phyloP scores from a whole-genome alignment of 2,797 vertebrate species.

The Malurus leucopterus region DNA sequence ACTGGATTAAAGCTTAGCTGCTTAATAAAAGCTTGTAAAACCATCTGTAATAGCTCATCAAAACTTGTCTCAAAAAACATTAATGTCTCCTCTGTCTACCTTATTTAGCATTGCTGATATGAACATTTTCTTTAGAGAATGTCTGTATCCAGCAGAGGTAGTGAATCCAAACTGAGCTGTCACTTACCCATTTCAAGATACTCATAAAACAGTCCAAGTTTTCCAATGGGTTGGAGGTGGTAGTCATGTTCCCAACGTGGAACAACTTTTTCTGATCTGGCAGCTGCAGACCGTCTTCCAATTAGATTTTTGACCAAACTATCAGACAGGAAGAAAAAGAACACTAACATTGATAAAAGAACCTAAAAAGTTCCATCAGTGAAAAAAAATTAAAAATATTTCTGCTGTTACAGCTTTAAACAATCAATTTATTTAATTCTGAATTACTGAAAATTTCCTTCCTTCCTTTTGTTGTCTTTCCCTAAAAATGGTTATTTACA shows the following conservation, averaged over 20 bases:
- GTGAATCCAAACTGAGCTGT: not conserved
- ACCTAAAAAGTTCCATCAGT: not conserved
- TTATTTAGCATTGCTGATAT: not conserved
- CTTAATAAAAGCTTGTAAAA: not conserved
- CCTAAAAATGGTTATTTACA: not conserved
- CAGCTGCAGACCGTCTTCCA: slow-evolving; percentile 71
- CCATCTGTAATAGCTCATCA: not conserved
- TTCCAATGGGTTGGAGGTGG: slow-evolving; percentile 80
- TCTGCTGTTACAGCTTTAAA: not conserved
- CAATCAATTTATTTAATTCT: not conserved
- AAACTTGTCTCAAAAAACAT: not conserved
- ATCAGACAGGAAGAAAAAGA: slow-evolving; percentile 31
- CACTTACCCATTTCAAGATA: slow-evolving; percentile 95
- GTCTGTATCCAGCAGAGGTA: not conserved
- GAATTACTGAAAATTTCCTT: not conserved
- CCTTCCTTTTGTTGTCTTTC: not conserved
- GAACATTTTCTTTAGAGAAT: not conserved
- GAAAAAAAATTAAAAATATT: not conserved
- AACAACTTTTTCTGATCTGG: slow-evolving; percentile 70
- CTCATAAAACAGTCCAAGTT: slow-evolving; percentile 90
- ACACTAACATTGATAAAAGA: slow-evolving; percentile 3
- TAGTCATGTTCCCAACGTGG: slow-evolving; percentile 96
- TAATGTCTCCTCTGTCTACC: not conserved
- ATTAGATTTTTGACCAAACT: slow-evolving; percentile 92
- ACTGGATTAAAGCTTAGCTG: not conserved